phyloP scores from a whole-genome alignment of 2,888 invertebrate species.

The Seira musarum region DNA sequence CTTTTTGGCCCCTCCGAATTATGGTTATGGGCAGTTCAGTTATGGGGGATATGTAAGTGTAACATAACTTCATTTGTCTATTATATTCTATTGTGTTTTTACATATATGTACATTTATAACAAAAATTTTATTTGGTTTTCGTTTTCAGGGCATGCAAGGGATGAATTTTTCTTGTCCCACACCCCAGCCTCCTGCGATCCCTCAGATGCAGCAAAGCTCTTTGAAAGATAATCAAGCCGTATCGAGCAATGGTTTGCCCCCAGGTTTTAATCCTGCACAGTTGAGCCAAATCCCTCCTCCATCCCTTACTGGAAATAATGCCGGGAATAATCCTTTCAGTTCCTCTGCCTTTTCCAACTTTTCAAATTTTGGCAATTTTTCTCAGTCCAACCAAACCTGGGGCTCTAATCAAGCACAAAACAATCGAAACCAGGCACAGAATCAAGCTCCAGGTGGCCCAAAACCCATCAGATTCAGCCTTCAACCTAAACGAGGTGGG shows the following conservation, averaged over 20 bases:
- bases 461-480: slow-evolving; percentile 66
- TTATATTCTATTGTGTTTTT: slow-evolving; percentile 31
- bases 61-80: too few relatives aligned
- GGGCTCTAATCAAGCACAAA: slow-evolving; percentile 50
- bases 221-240: slow-evolving; percentile 29
- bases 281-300: slow-evolving; percentile 54
- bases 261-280: slow-evolving; percentile 51
- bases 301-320: slow-evolving; percentile 41
- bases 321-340: slow-evolving; percentile 35
- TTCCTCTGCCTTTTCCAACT: slow-evolving; percentile 46
- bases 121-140: slow-evolving; percentile 28
- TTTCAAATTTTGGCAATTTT: slow-evolving; percentile 48
- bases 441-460: slow-evolving; percentile 50
- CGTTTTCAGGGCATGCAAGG: slow-evolving; percentile 64
- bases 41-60: slow-evolving; percentile 62
- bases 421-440: slow-evolving; percentile 30
- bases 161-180: slow-evolving; percentile 66
- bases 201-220: slow-evolving; percentile 61
- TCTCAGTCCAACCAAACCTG: slow-evolving; percentile 48
- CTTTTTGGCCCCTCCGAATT: slow-evolving; percentile 59
- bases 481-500: slow-evolving; percentile 51
- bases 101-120: slow-evolving; percentile 1
- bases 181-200: slow-evolving; percentile 61
- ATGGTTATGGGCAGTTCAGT: slow-evolving; percentile 43
- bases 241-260: slow-evolving; percentile 39